Evolutionary conservation across 2,113 vertebrate species (phyloP).

Genomic region (Triplophysa rosa): DNA sequence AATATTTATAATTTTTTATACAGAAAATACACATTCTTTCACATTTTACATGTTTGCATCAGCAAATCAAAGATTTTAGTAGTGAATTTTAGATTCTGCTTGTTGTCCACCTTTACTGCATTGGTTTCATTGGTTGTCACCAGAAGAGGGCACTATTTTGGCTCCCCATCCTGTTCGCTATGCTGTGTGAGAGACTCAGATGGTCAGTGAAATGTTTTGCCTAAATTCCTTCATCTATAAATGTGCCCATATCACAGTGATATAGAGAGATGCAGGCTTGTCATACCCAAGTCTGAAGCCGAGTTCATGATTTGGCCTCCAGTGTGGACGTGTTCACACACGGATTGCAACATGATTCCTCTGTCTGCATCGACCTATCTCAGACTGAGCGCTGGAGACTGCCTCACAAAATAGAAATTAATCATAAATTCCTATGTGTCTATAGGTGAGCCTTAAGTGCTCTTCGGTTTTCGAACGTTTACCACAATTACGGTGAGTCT

Average conservation of each 20-base stretch:
- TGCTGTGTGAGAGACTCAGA: conserved; percentile 1
- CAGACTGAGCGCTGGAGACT: conserved; percentile 60
- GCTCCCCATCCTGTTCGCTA: neutral
- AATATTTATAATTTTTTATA: too few relatives aligned
- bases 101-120: neutral
- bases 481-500: conserved; percentile 63
- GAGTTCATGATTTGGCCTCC: conserved; percentile 38
- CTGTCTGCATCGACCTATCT: conserved; percentile 35
- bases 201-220: conserved; percentile 10
- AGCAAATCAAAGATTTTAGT: too few relatives aligned
- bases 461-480: conserved; percentile 66
- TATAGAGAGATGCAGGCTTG: conserved; percentile 16
- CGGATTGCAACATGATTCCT: conserved; percentile 53
- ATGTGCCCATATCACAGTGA: neutral
- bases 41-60: too few relatives aligned
- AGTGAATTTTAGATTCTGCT: too few relatives aligned
- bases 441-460: conserved; percentile 66
- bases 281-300: conserved; percentile 34
- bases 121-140: conserved; percentile 1
- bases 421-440: conserved; percentile 75
- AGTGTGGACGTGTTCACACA: conserved; percentile 55
- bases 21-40: too few relatives aligned
- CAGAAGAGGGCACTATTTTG: conserved; percentile 18
- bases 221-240: neutral
- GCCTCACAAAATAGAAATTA: conserved; percentile 64